These are phyloP conservation scores for Netelia fuscicornis DNA, from an alignment of 2,888 invertebrate genomes.

Conservation along the genomic window DNA sequence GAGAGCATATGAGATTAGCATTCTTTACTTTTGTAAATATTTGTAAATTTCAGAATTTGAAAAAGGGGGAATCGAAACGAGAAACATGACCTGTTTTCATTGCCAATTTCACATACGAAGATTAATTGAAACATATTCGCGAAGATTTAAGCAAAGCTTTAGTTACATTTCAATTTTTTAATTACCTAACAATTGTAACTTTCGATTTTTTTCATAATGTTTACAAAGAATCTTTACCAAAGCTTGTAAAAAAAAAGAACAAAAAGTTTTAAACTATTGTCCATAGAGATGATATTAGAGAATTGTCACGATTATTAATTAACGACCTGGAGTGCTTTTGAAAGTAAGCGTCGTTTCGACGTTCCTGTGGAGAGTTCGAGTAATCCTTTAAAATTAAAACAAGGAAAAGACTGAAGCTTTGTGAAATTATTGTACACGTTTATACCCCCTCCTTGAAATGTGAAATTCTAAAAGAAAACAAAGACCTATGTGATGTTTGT, in stretches of 20 bases:
- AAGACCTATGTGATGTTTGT: constrained; percentile 2
- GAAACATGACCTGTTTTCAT: too few species aligned
- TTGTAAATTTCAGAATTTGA: too few species aligned
- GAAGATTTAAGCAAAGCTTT: too few species aligned
- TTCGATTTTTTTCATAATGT: too few species aligned
- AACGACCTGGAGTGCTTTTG: not conserved
- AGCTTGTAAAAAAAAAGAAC: not conserved
- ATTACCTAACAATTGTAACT: too few species aligned
- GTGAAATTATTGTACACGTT: constrained; percentile 32
- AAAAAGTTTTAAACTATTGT: not conserved
- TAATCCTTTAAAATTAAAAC: not conserved
- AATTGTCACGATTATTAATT: not conserved
- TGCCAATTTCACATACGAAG: too few species aligned
- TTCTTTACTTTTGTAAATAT: too few species aligned
- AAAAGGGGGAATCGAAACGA: too few species aligned
- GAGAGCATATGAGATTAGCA: too few species aligned
- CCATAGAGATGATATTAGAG: not conserved
- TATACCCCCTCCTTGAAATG: constrained; percentile 12
- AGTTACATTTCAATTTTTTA: too few species aligned
- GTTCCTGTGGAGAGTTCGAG: not conserved
- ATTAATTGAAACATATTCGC: too few species aligned
- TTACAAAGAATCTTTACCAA: too few species aligned
- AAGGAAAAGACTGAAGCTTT: constrained; percentile 60
- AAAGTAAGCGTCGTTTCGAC: constrained; percentile 17
- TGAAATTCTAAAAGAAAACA: constrained; percentile 33